These are phyloP conservation scores for Rhagophthalmus giganteus DNA, from an alignment of 2,888 invertebrate genomes.

Conservation along the genomic window DNA sequence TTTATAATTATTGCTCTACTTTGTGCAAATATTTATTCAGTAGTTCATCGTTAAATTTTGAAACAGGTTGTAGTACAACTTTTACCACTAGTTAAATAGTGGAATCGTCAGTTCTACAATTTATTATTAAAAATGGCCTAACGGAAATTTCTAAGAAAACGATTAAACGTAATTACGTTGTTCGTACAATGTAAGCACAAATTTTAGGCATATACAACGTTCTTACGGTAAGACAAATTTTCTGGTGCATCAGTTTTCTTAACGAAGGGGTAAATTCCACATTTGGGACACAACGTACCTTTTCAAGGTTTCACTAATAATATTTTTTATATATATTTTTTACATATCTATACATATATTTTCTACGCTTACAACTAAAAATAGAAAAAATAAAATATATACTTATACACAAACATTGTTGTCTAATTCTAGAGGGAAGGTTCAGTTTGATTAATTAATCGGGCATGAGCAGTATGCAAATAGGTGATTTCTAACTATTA, in stretches of 20 bases:
- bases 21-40: slow-evolving; percentile 22
- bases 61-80: slow-evolving; percentile 1
- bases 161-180: too few species aligned
- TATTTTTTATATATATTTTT: slow-evolving; percentile 6
- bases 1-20: slow-evolving; percentile 25
- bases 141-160: too few species aligned
- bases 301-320: slow-evolving; percentile 10
- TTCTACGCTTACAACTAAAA: slow-evolving; percentile 23
- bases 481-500: too few species aligned
- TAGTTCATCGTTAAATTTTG: slow-evolving; percentile 9
- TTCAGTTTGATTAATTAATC: slow-evolving; percentile 1
- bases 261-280: not conserved
- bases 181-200: too few species aligned
- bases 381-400: slow-evolving; percentile 28
- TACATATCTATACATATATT: slow-evolving; percentile 18
- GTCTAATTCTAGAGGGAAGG: slow-evolving; percentile 1
- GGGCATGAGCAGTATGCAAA: slow-evolving; percentile 4
- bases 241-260: too few species aligned
- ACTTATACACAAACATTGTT: slow-evolving; percentile 24
- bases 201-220: too few species aligned
- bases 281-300: slow-evolving; percentile 1
- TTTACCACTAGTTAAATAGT: slow-evolving; percentile 5
- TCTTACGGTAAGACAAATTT: too few species aligned
- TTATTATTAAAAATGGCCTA: too few species aligned
- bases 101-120: too few species aligned